Base-by-base conservation (phyloP, 2,797 vertebrate genomes). In the Crypturellus tataupa region DNA sequence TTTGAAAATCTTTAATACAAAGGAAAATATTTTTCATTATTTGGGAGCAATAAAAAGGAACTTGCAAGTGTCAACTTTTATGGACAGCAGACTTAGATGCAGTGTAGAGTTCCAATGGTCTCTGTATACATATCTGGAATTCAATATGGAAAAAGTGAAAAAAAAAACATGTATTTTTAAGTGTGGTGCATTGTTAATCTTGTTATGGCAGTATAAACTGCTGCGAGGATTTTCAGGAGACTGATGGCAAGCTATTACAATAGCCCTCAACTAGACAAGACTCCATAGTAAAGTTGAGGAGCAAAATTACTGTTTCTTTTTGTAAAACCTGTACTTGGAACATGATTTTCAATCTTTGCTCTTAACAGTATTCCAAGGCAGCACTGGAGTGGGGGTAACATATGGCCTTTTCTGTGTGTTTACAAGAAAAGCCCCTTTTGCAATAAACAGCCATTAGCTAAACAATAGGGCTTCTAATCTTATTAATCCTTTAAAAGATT, bases 401-500 rank as follows among this genome's bases (percentile, higher is more conserved):
- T 94, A 96, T 95, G 93, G 94, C 37, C 81, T 90, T 83, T 95
- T 87, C 76, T 92, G 64, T 47, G 62, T 96, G 95, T 85, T 96
- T 95, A 95, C 83, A 93, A 93, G 90, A 91, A 90, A 94, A 85
- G 42, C 39, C 25, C 59, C 84, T 93, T 96, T 95, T 90, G 80
- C 94, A 93, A 90, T 92, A 96, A 96, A 96, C 95, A 95, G 49
- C 94, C 90, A 95, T 96, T 89, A 82, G 62, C 87, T 87, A 94
- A 96, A 96, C 94, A 97, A 96, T 90, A 70, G 72, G 53, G 79
- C 40, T 91, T 87, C 94, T 96, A 97, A 97, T 97, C 94, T 93
- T 82, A 96, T 77, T 97, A 97, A 97, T 97, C 96, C 96, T 87
- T 90, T 96, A 69, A 95, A 95, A 96, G 95, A 96, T 87, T 91